These are phyloP conservation scores for Larimichthys crocea DNA, from an alignment of 2,113 vertebrate species.

Conservation along the genomic window DNA sequence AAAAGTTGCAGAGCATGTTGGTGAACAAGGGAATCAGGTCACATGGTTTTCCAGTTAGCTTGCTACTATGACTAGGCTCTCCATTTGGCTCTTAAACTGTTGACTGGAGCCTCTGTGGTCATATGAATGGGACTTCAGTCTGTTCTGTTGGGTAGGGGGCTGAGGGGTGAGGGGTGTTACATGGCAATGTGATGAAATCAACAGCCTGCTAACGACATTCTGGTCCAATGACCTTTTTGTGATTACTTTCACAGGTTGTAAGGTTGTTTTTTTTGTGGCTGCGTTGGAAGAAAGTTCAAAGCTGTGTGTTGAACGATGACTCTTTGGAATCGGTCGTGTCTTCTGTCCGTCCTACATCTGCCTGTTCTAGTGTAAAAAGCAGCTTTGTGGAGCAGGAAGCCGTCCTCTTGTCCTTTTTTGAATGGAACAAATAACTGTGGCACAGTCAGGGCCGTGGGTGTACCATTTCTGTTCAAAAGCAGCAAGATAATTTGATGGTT, in stretches of 20 bases:
- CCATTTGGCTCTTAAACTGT: slow-evolving; percentile 48
- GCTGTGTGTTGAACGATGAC: not conserved
- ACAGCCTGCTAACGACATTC: slow-evolving; percentile 24
- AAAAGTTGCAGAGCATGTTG: no score
- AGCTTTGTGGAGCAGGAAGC: slow-evolving; percentile 10
- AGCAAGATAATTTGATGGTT: slow-evolving; percentile 53
- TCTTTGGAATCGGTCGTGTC: not conserved
- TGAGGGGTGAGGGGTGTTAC: slow-evolving; percentile 47
- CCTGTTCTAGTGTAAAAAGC: not conserved
- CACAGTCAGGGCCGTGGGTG: slow-evolving; percentile 55
- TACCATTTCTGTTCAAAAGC: slow-evolving; percentile 43
- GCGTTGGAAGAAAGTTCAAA: no score
- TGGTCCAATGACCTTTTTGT: not conserved
- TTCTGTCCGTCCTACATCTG: not conserved
- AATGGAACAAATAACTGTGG: slow-evolving; percentile 57
- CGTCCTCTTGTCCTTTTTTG: slow-evolving; percentile 33
- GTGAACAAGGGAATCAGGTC: slow-evolving; percentile 22
- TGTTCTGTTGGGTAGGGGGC: slow-evolving; percentile 39
- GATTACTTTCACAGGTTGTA: not conserved
- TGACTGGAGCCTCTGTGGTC: slow-evolving; percentile 67
- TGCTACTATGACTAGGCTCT: slow-evolving; percentile 33
- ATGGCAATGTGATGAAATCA: slow-evolving; percentile 58
- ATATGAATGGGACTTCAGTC: slow-evolving; percentile 72
- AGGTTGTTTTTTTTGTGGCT: not conserved
- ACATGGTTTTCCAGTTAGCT: slow-evolving; percentile 51